Conservation (phyloP, 2,797 vertebrate species). For the Brachyrhaphis roseni region DNA sequence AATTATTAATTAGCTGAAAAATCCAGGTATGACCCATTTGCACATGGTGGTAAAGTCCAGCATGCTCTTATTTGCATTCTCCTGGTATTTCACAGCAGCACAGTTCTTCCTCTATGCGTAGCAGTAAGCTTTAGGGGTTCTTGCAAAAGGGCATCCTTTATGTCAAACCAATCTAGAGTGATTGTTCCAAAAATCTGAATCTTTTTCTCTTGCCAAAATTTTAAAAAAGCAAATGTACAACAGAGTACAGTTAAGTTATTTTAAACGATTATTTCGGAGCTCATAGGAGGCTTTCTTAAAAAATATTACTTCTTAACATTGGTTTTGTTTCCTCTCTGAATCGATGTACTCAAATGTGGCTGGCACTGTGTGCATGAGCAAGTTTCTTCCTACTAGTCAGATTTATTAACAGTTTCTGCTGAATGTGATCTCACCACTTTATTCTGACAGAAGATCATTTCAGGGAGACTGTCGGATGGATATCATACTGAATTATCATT, state of each 20-base stretch:
- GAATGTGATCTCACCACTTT: conserved; percentile 48
- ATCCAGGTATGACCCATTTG: not conserved
- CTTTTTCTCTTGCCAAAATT: not conserved
- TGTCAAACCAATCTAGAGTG: not conserved
- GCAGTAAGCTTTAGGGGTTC: not conserved
- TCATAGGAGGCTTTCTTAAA: not conserved
- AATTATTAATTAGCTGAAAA: not conserved
- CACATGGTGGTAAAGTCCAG: not conserved
- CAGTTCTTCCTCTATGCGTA: not conserved
- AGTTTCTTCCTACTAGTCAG: conserved; percentile 13
- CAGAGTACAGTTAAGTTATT: not conserved
- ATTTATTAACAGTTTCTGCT: conserved; percentile 22
- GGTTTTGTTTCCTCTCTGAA: not conserved
- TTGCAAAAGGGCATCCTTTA: not conserved
- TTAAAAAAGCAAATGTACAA: not conserved
- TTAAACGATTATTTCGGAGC: not conserved
- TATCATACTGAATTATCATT: conserved; percentile 21
- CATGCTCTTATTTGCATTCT: not conserved
- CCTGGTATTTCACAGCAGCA: not conserved
- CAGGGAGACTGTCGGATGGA: conserved; percentile 10
- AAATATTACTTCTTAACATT: not conserved
- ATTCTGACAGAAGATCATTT: conserved; percentile 11
- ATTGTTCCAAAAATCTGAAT: not conserved
- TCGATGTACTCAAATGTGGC: conserved; percentile 3
- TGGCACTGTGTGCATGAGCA: conserved; percentile 61